phyloP scores from a whole-genome alignment of 2,113 vertebrate genomes.

The Microcebus lehilahytsara region DNA sequence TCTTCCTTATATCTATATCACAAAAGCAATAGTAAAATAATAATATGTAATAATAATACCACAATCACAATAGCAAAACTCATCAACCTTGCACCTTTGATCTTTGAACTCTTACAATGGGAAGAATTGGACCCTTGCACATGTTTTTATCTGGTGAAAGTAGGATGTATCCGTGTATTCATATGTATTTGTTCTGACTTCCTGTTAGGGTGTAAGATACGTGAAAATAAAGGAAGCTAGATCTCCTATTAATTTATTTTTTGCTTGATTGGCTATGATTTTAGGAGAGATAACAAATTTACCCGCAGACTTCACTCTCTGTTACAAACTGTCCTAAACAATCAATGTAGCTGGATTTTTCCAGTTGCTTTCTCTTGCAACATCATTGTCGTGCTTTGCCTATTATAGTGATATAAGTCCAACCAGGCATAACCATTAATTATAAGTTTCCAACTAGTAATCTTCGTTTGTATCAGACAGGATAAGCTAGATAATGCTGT shows the following conservation, averaged over 20 bases:
- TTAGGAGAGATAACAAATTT: constrained; percentile 30
- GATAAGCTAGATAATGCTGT: not conserved
- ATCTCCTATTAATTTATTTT: constrained; percentile 45
- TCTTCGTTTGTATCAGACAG: constrained; percentile 43
- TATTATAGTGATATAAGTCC: constrained; percentile 42
- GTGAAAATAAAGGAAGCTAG: constrained; percentile 8
- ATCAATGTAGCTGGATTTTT: constrained; percentile 1
- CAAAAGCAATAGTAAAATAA: not conserved
- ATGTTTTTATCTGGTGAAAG: not conserved
- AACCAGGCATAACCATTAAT: not conserved
- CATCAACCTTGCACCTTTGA: not conserved
- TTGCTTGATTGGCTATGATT: constrained; percentile 25
- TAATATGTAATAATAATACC: not conserved
- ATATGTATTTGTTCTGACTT: not conserved
- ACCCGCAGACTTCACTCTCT: not conserved
- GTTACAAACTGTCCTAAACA: constrained; percentile 31
- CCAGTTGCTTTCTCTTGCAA: not conserved
- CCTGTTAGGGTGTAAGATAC: not conserved
- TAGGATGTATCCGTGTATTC: not conserved
- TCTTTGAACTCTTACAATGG: not conserved
- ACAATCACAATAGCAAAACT: not conserved
- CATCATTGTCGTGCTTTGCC: not conserved
- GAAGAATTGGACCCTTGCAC: not conserved
- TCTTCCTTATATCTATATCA: not conserved
- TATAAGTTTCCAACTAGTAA: constrained; percentile 26